Evolutionary conservation across 2,113 vertebrate genomes (phyloP), one percentile per base, ranked within the genome.

Genomic region (Galeopterus variegatus): DNA sequence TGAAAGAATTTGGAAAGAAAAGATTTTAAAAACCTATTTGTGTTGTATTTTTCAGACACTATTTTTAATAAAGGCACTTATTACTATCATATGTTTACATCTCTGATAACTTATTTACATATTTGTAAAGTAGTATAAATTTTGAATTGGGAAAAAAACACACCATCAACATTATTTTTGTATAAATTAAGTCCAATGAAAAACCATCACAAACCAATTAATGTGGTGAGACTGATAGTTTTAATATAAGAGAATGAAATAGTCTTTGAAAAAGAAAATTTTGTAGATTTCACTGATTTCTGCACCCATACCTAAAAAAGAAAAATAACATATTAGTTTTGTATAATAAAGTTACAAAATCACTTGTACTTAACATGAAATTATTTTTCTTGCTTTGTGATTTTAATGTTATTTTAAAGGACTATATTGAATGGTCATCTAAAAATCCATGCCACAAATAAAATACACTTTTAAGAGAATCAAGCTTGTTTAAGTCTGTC

Each of bases 191-290:
- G 3, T 67, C 24, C 33, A 67, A 26, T 54, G 80, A 92, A 73
- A 88, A 97, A 86, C 36, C 8, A 82, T 15, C n/a, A 97, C 14
- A 76, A 92, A 45, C 0, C 26, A 77, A 90, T 21, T 24, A 70
- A 36, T 72, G 31, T 69, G 18, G 10, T 67, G 26, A 70, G 17
- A 77, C 2, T 72, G 41, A 67, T 73, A 90, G 67, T 93, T 96
- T 98, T 97, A 97, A 86, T 97, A 69, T 64, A 73, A 70, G 3
- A 67, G 58, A 90, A 84, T 77, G 79, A 93, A 93, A 81, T 45
- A 58, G 17, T 91, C 41, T 83, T 91, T 15, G 31, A 15, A 50
- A 97, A 85, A 62, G 52, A 85, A 79, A 79, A 9, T 36, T 96
- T 88, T 89, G 24, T 79, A 80, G 58, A 62, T 90, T 88, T 96